Percentiles rank a stretch among this genome's conserved stretches.
These are phyloP conservation scores for Drosophila pseudoananassae DNA, from an alignment of 1,140 invertebrate species.

Conservation along the genomic window DNA sequence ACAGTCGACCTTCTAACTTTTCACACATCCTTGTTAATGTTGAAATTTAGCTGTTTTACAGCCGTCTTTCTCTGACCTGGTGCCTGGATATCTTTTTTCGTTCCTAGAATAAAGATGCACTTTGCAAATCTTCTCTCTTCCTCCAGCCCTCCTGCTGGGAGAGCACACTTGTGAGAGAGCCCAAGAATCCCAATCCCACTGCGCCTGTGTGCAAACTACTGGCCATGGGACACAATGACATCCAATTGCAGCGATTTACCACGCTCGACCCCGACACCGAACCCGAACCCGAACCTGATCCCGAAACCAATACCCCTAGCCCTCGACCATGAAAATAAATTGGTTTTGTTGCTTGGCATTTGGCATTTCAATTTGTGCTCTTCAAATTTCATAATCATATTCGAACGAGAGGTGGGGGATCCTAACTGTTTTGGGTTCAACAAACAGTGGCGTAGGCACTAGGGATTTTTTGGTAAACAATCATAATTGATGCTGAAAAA, in stretches of 20 bases:
- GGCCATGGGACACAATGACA: slow-evolving; percentile 68
- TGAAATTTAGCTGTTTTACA: slow-evolving; percentile 10
- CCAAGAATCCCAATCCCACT: slow-evolving; percentile 23
- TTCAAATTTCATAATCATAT: slow-evolving; percentile 51
- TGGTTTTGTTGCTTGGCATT: slow-evolving; percentile 74
- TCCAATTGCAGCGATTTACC: slow-evolving; percentile 61
- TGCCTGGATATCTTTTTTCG: slow-evolving; percentile 41
- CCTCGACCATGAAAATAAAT: slow-evolving; percentile 72
- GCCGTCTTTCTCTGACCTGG: slow-evolving; percentile 19
- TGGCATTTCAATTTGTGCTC: slow-evolving; percentile 76
- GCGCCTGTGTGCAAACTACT: slow-evolving; percentile 76
- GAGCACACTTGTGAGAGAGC: slow-evolving; percentile 20
- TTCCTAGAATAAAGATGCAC: slow-evolving; percentile 61
- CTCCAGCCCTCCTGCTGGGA: slow-evolving; percentile 34
- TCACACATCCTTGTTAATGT: slow-evolving; percentile 6
- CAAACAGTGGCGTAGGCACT: background rate
- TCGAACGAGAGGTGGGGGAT: slow-evolving; percentile 7
- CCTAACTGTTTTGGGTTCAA: slow-evolving; percentile 23
- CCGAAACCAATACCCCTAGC: slow-evolving; percentile 13
- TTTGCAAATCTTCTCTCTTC: slow-evolving; percentile 49
- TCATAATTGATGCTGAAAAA: no score
- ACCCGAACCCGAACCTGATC: background rate
- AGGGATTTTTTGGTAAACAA: no score
- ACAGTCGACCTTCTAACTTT: background rate
- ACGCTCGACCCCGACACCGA: slow-evolving; percentile 20